Percentiles rank a stretch among this genome's conserved stretches.
phyloP scores from a whole-genome alignment of 2,113 vertebrate species.

The Baryphthengus martii region DNA sequence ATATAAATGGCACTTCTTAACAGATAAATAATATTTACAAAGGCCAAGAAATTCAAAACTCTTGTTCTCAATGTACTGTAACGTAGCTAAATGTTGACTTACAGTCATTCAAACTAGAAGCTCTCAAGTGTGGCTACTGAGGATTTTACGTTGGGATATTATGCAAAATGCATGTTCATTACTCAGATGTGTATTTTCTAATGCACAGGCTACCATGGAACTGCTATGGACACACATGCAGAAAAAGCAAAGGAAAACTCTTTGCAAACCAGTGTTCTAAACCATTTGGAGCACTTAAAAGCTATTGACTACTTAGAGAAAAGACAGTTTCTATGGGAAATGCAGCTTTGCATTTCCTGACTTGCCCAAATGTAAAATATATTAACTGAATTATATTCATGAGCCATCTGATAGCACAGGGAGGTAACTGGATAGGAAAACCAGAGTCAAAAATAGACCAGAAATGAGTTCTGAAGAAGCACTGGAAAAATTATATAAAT shows the following conservation, averaged over 20 bases:
- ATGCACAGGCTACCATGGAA: neutral
- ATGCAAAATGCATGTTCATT: neutral
- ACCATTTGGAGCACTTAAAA: neutral
- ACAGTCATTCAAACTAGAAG: neutral
- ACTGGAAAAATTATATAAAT: neutral
- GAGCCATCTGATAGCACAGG: neutral
- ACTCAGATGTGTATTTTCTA: neutral
- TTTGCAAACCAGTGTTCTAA: neutral
- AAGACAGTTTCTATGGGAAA: neutral
- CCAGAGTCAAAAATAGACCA: neutral
- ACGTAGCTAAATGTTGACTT: neutral
- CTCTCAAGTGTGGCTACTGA: neutral
- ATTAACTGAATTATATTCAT: neutral
- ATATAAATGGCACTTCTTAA: neutral
- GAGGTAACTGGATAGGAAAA: neutral
- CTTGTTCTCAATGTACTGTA: neutral
- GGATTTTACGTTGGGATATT: neutral
- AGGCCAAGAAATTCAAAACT: neutral
- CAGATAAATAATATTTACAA: neutral
- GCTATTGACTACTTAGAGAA: neutral
- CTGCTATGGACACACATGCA: neutral
- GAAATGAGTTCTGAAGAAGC: neutral
- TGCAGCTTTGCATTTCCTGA: neutral
- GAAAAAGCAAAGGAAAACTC: neutral
- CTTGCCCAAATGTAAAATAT: neutral